These are phyloP conservation scores for Trididemnum nubilum DNA, from an alignment of 23 tunicate genomes.

Conservation along the genomic window DNA sequence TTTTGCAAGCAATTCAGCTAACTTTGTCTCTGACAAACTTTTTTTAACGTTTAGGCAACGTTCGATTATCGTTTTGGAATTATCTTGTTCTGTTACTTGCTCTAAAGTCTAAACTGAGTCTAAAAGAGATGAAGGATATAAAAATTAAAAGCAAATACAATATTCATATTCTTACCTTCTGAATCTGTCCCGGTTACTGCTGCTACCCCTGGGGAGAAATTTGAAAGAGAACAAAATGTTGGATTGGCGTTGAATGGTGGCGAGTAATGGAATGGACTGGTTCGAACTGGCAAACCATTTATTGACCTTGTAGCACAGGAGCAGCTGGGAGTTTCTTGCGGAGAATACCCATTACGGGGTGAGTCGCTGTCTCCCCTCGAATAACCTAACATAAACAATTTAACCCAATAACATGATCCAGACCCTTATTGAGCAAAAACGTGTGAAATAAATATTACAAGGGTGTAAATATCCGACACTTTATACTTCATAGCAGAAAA, in stretches of 20 bases:
- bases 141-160: too few species aligned
- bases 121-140: too few species aligned
- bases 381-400: slow-evolving; percentile 54
- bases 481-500: too few species aligned
- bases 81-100: too few species aligned
- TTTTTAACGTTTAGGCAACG: too few species aligned
- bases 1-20: too few species aligned
- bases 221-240: slow-evolving; percentile 56
- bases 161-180: neutral
- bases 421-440: neutral
- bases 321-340: slow-evolving; percentile 62
- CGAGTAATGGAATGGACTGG: slow-evolving; percentile 53
- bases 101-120: too few species aligned
- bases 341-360: slow-evolving; percentile 79
- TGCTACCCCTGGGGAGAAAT: slow-evolving; percentile 55
- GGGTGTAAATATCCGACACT: too few species aligned
- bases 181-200: slow-evolving; percentile 37
- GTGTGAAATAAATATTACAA: neutral
- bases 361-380: slow-evolving; percentile 82
- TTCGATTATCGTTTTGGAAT: too few species aligned
- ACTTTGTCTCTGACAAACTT: too few species aligned
- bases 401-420: neutral
- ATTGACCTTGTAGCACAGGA: slow-evolving; percentile 6
- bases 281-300: slow-evolving; percentile 37
- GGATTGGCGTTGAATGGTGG: slow-evolving; percentile 55